Conservation (phyloP, 1,140 invertebrate species). For the Tetragonula clypearis region DNA sequence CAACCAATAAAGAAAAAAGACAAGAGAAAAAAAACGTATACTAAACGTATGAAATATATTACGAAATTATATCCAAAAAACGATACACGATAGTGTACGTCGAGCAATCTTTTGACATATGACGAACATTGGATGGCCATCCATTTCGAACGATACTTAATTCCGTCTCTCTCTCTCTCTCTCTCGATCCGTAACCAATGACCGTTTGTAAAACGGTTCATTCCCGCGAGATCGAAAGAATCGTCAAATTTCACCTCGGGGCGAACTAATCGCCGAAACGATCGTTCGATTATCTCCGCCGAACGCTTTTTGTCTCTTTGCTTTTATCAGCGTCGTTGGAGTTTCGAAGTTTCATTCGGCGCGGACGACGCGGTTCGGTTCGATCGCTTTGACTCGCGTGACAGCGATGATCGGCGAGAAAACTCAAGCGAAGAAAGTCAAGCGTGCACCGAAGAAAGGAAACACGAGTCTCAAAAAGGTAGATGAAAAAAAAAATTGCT, state of each 20-base stretch:
- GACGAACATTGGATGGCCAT: background rate
- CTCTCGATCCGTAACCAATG: background rate
- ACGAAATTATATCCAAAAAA: background rate
- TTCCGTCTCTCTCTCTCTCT: background rate
- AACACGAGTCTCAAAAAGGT: no score
- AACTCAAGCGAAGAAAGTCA: no score
- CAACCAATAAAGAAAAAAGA: no score
- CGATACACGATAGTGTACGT: background rate
- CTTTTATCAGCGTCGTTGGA: conserved; percentile 1
- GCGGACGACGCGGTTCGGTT: background rate
- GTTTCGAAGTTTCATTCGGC: background rate
- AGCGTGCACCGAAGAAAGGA: no score
- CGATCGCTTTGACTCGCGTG: background rate
- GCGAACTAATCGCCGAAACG: conserved; percentile 14
- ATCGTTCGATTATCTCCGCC: background rate
- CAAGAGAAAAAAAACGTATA: no score
- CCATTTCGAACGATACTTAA: background rate
- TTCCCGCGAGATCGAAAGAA: background rate
- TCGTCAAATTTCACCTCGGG: background rate
- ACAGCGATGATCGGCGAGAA: no score
- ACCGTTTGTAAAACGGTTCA: conserved; percentile 4
- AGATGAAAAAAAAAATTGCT: no score
- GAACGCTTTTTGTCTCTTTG: background rate
- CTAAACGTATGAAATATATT: background rate
- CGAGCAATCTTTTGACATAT: background rate